Evolutionary conservation across 2,113 vertebrate genomes (phyloP), one percentile per base, ranked within the genome.

Genomic region (Haliaeetus leucogaster): DNA sequence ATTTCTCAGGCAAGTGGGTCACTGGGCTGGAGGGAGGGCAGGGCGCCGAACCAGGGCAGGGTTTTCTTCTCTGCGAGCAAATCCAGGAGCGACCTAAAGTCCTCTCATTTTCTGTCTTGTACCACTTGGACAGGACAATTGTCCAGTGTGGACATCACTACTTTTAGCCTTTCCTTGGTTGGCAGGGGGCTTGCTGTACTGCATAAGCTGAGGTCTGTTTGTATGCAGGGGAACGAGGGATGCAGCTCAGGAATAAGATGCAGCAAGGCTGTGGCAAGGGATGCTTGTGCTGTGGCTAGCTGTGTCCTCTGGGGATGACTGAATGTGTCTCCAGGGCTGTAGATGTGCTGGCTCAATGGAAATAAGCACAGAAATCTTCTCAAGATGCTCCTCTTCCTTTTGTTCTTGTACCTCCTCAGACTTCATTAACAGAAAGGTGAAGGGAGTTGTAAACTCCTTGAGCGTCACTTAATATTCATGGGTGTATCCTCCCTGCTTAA

Each of bases 1-100:
- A 71, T 99, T 99, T 72, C 98, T 99, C 97, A 99, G 99, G 99
- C 98, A 98, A 97, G 98, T 85, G 83, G 17, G 4, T n/a, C 50
- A 9, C 12, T 17, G 40, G 43, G 82, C 10, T 21, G n/a, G 38
- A 55, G 29, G 23, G 22, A 79, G 25, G 5, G 45, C 34, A 52
- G 40, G 34, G 30, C 1, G 0, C 36, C 1, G 1, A 38, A 32
- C 22, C 1, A 3, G 23, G 32, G 8, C 56, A 45, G 52, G 6
- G 11, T 18, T 89, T 91, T 67, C 13, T 66, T 79, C n/a, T 50
- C 48, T 6, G 2, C n/a, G 47, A 48, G 36, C 32, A 61, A 36
- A 61, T 11, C 25, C 47, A 71, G 58, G 32, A 32, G 17, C 0
- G 0, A n/a, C 38, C 19, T 62, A 0, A 93, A 86, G 26, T 38